Evolutionary conservation across 2,888 invertebrate genomes (phyloP).

Genomic region (Cheilosia vulpina): DNA sequence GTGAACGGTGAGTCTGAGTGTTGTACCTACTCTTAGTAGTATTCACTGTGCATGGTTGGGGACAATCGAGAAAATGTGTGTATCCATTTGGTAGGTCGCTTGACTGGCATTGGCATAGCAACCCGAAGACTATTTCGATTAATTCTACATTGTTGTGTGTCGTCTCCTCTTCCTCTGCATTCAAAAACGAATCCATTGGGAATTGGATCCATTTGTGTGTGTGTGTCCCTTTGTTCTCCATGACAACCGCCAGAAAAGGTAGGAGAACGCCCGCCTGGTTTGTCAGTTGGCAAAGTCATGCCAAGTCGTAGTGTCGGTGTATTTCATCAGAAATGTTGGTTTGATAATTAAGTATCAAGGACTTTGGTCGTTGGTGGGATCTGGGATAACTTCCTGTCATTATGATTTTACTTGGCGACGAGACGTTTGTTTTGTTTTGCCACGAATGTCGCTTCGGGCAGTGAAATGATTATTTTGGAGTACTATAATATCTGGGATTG

Average conservation of each 20-base stretch:
- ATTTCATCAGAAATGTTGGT: constrained; percentile 52
- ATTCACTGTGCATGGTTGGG: not conserved
- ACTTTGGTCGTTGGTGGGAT: constrained; percentile 30
- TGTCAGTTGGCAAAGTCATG: constrained; percentile 44
- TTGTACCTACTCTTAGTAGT: not conserved
- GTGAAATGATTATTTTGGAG: too few species aligned
- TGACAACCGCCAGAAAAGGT: constrained; percentile 30
- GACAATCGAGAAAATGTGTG: not conserved
- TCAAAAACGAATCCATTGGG: constrained; percentile 47
- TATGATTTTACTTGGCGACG: not conserved
- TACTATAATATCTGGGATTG: too few species aligned
- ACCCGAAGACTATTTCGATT: constrained; percentile 57
- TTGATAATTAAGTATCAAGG: constrained; percentile 56
- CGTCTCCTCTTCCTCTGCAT: constrained; percentile 22
- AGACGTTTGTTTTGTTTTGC: too few species aligned
- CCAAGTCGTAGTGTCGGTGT: constrained; percentile 36
- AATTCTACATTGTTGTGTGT: constrained; percentile 58
- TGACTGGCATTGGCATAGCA: constrained; percentile 37
- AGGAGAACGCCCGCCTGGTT: constrained; percentile 14
- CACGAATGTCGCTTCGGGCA: too few species aligned
- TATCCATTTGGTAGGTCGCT: not conserved
- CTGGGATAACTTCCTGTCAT: constrained; percentile 36
- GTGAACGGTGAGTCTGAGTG: too few species aligned
- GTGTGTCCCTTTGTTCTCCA: constrained; percentile 40
- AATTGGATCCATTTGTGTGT: constrained; percentile 48